A percentile compares a stretch with the other conserved stretches of the same genome.
phyloP scores from a whole-genome alignment of 1,140 invertebrate species.

The Cydia pomonella region DNA sequence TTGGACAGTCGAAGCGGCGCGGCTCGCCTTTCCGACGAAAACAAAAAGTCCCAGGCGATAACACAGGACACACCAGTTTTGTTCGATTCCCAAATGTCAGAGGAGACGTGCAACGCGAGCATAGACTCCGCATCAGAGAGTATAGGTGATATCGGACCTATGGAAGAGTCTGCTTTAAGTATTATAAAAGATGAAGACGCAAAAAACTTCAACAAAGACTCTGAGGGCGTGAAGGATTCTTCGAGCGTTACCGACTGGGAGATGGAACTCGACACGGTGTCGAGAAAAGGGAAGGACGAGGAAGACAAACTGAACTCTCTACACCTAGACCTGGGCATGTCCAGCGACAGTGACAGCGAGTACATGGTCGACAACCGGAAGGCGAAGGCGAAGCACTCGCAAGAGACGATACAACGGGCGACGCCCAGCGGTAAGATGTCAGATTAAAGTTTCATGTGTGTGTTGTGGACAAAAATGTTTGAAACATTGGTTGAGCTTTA shows the following conservation, averaged over 20 bases:
- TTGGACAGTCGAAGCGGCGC: constrained; percentile 60
- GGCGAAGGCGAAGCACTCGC: constrained; percentile 55
- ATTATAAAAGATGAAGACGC: constrained; percentile 58
- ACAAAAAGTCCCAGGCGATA: constrained; percentile 61
- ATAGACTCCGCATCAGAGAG: constrained; percentile 74
- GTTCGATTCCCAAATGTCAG: constrained; percentile 73
- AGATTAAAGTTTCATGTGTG: not conserved
- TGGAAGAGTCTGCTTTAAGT: constrained; percentile 54
- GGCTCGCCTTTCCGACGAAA: constrained; percentile 47
- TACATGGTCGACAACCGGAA: constrained; percentile 64
- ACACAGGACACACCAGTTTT: constrained; percentile 81
- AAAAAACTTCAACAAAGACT: constrained; percentile 60
- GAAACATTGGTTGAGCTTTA: too few species aligned
- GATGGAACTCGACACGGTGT: constrained; percentile 80
- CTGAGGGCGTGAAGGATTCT: constrained; percentile 58
- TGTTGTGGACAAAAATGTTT: too few species aligned
- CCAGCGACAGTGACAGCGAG: constrained; percentile 77
- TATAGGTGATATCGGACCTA: constrained; percentile 63
- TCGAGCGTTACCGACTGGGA: constrained; percentile 82
- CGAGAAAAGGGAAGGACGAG: constrained; percentile 72
- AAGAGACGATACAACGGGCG: constrained; percentile 57
- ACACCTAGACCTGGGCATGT: constrained; percentile 76
- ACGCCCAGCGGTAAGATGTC: constrained; percentile 63
- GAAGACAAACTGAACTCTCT: constrained; percentile 73
- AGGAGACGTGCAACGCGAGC: constrained; percentile 68